phyloP scores from a whole-genome alignment of 2,797 vertebrate species.

The Sciurus carolinensis region DNA sequence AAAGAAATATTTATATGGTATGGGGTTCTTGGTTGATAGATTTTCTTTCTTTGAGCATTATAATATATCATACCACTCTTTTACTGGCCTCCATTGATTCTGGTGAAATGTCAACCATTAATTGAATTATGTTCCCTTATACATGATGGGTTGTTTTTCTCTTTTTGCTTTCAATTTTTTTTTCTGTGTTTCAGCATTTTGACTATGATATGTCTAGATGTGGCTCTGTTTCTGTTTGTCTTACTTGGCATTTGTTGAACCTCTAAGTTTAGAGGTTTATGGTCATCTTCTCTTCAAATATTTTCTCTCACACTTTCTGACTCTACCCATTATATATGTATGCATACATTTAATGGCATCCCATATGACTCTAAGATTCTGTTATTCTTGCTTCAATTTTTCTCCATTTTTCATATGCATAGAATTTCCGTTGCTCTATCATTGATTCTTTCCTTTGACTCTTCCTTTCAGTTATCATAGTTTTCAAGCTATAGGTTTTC shows the following conservation, averaged over 20 bases:
- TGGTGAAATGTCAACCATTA: neutral
- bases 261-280: neutral
- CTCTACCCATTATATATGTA: neutral
- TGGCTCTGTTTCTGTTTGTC: neutral
- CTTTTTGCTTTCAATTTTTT: neutral
- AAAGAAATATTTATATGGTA: neutral
- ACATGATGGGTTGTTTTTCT: neutral
- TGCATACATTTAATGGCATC: neutral
- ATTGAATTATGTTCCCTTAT: neutral
- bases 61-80: neutral
- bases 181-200: neutral
- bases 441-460: neutral
- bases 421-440: neutral
- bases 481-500: neutral
- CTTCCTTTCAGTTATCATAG: neutral
- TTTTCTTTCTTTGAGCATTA: neutral
- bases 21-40: neutral
- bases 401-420: neutral
- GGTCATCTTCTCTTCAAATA: neutral
- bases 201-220: neutral
- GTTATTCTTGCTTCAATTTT: neutral
- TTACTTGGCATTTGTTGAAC: neutral
- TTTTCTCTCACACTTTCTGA: neutral
- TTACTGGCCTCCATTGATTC: no score
- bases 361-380: neutral